Evolutionary conservation across 2,113 vertebrate species (phyloP), one percentile per base, ranked within the genome.

Genomic region (Acanthisitta chloris): DNA sequence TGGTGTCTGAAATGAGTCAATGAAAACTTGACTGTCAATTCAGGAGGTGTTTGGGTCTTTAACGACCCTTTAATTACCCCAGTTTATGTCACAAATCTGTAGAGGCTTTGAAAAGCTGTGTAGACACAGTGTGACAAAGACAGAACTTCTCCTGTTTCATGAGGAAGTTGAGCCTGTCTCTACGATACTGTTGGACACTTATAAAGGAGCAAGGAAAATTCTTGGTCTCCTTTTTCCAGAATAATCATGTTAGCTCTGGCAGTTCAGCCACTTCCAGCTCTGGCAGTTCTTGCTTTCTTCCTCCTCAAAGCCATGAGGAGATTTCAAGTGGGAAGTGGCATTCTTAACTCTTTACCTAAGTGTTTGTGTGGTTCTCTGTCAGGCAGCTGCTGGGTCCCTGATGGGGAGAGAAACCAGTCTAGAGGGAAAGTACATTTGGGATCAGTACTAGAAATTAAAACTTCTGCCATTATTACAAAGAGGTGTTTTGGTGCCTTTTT

Each of bases 291-390:
- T 92, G 28, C 16, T 54, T 78, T 45, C 42, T 84, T 86, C 78
- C 78, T 54, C 31, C 77, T 92, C 31, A 5, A 85, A 91, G 34
- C 70, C 62, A 9, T 11, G 64, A 96, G 84, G 84, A 51, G 61
- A 64, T 91, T 93, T 85, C 59, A 72, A 91, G 67, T 74, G 84
- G 65, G 93, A 94, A 95, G 59, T 59, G 26, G 5, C 73, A 85
- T 94, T 91, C 57, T 71, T 55, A 3, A 49, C 43, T 38, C 24
- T 20, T 26, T 18, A 38, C 0, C 1, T 81, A 48, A 42, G 31
- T 67, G 34, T 74, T 81, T 71, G 10, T 48, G 69, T 38, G 38
- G 38, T 21, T 86, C 6, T 52, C 15, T 87, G 70, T 40, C 49
- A 38, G 86, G 61, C 88, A 92, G 88, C 91, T 92, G 76, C 90